Evolutionary conservation across 2,113 vertebrate species (phyloP).

Genomic region (Mastomys natalensis): DNA sequence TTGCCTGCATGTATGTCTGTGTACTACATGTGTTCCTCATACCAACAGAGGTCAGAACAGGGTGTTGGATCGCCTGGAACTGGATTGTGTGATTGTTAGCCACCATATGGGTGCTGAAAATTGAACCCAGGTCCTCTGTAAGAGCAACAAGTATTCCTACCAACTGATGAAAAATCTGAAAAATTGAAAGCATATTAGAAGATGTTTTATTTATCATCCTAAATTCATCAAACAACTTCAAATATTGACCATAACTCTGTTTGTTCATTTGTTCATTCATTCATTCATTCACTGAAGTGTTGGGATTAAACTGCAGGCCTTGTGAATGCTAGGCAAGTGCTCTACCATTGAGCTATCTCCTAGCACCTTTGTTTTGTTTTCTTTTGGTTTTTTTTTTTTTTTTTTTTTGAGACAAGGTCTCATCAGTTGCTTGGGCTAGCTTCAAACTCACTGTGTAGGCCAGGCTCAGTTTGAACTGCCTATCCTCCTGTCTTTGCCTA

Average conservation of each 20-base stretch:
- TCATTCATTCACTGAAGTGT: not conserved
- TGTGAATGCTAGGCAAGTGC: not conserved
- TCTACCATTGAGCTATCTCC: not conserved
- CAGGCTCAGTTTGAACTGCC: not conserved
- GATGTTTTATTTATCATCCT: conserved; percentile 12
- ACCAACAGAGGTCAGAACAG: not conserved
- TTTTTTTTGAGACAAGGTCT: not conserved
- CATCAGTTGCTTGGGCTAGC: not conserved
- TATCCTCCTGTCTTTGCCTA: not conserved
- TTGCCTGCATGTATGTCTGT: not conserved
- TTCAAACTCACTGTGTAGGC: not conserved
- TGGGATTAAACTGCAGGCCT: not conserved
- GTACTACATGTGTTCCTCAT: not conserved
- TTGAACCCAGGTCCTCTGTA: not conserved
- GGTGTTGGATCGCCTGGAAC: not conserved
- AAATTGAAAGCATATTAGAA: conserved; percentile 47
- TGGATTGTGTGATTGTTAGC: not conserved
- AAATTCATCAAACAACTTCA: conserved; percentile 52
- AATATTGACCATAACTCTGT: conserved; percentile 28
- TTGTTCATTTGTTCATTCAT: not conserved
- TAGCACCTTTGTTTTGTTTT: not conserved
- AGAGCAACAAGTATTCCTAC: not conserved
- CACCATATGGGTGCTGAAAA: not conserved
- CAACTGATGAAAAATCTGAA: conserved; percentile 25
- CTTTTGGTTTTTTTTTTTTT: not conserved